Evolutionary conservation across 2,888 invertebrate species (phyloP).

Genomic region (Nomada goodeniana): DNA sequence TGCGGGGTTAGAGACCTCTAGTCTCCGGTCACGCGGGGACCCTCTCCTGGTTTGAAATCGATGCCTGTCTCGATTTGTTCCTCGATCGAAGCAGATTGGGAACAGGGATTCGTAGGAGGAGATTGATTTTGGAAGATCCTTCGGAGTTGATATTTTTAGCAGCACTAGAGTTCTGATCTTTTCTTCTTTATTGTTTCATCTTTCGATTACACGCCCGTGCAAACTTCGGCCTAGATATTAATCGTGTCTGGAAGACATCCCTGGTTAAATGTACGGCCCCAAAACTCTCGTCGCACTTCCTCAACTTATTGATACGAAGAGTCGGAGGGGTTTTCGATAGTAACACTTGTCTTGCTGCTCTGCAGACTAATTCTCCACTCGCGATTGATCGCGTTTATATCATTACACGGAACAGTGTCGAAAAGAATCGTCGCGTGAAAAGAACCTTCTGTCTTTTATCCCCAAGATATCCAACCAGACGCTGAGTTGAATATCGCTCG

Average conservation of each 20-base stretch:
- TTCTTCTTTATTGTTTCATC: neutral
- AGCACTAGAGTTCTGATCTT: neutral
- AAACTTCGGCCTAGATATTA: no score
- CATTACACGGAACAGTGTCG: slow-evolving; percentile 24
- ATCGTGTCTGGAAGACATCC: no score
- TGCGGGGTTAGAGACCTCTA: slow-evolving; percentile 78
- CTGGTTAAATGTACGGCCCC: no score
- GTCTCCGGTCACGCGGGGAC: slow-evolving; percentile 46
- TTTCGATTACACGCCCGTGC: neutral
- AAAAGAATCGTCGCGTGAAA: neutral
- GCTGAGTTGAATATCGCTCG: slow-evolving; percentile 36
- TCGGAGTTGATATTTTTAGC: neutral
- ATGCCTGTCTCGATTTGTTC: slow-evolving; percentile 50
- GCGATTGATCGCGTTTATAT: slow-evolving; percentile 44
- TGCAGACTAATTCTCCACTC: slow-evolving; percentile 29
- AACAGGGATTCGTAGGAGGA: neutral
- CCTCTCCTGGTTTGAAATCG: slow-evolving; percentile 72
- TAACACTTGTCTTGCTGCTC: slow-evolving; percentile 11
- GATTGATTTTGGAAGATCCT: slow-evolving; percentile 12
- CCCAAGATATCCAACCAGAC: slow-evolving; percentile 8
- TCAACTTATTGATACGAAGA: neutral
- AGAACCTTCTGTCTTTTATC: neutral
- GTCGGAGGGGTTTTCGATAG: neutral
- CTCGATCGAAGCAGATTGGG: slow-evolving; percentile 13
- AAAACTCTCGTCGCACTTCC: no score